Conservation (phyloP, 2,888 invertebrate genomes). For the Catocala sponsa region DNA sequence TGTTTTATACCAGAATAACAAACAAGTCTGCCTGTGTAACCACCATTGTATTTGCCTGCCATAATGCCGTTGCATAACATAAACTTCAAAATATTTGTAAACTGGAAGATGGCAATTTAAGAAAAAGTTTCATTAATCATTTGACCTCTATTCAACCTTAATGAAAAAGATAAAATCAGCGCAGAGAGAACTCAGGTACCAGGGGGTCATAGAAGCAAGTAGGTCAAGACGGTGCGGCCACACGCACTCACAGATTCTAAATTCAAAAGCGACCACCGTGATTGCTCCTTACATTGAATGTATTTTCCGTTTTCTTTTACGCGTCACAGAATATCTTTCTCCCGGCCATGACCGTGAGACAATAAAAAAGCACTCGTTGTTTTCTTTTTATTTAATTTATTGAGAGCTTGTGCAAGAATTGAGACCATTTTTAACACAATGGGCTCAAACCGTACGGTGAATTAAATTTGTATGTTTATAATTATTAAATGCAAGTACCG, state of each 20-base stretch:
- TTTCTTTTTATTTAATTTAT: not conserved
- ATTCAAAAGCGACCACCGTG: conserved; percentile 42
- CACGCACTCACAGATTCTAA: conserved; percentile 50
- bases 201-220: conserved; percentile 49
- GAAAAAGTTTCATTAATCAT: not conserved
- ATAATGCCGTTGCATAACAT: no score
- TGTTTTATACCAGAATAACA: no score
- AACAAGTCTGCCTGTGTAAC: no score
- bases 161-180: conserved; percentile 39
- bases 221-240: conserved; percentile 52
- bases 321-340: not conserved
- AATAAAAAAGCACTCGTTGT: not conserved
- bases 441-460: no score
- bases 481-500: no score
- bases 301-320: conserved; percentile 3
- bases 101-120: no score
- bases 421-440: no score
- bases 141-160: conserved; percentile 12
- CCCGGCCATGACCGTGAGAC: not conserved
- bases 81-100: no score
- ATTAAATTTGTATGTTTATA: no score
- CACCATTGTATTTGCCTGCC: no score
- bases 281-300: conserved; percentile 9
- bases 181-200: conserved; percentile 25
- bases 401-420: no score